These are phyloP conservation scores for Lytechinus variegatus DNA, from an alignment of 35 echinoderm and acorn worm genomes.

Conservation along the genomic window DNA sequence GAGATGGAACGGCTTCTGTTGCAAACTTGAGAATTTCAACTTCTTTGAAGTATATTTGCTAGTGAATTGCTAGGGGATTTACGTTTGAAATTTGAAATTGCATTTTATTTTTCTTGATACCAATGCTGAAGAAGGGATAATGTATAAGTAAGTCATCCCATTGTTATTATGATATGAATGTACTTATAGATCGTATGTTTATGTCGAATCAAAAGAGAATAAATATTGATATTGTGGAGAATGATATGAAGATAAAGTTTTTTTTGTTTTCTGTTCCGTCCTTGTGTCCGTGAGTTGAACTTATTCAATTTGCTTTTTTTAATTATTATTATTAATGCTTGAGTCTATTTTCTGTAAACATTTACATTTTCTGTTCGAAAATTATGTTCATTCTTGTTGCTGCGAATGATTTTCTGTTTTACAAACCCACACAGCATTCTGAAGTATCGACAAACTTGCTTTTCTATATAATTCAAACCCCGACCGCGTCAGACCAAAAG, in stretches of 20 bases:
- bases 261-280: background rate
- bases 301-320: too few species aligned
- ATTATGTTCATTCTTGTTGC: too few species aligned
- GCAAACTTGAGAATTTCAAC: background rate
- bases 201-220: background rate
- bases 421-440: too few species aligned
- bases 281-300: too few species aligned
- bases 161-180: background rate
- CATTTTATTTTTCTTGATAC: slow-evolving; percentile 6
- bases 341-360: too few species aligned
- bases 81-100: background rate
- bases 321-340: too few species aligned
- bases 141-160: background rate
- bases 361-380: too few species aligned
- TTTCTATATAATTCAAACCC: too few species aligned
- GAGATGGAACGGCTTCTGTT: background rate
- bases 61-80: background rate
- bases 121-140: slow-evolving; percentile 1
- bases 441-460: too few species aligned
- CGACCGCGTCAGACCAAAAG: too few species aligned
- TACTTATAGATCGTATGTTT: slow-evolving; percentile 2
- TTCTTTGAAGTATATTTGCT: background rate
- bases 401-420: too few species aligned
- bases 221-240: background rate
- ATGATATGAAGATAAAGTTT: background rate